These are phyloP conservation scores for Odontothrips loti DNA, from an alignment of 2,888 invertebrate species.

Conservation along the genomic window DNA sequence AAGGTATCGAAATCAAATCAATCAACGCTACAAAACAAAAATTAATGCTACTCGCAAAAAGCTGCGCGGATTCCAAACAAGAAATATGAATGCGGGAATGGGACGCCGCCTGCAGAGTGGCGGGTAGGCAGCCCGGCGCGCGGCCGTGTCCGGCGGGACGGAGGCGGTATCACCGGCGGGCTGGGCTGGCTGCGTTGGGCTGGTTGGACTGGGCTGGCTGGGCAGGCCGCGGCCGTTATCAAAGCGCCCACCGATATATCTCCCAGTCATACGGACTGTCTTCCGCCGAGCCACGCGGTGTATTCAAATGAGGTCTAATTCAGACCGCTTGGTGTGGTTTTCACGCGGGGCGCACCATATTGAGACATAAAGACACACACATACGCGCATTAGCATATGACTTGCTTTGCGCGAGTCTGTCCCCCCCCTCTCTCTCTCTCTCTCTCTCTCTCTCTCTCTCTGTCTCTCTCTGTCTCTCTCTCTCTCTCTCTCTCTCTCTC, in stretches of 20 bases:
- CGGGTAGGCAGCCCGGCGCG: too few relatives aligned
- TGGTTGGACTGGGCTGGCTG: too few relatives aligned
- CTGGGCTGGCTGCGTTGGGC: too few relatives aligned
- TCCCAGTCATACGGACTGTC: constrained; percentile 4
- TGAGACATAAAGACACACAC: constrained; percentile 17
- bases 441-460: not conserved
- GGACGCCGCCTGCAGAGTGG: too few relatives aligned
- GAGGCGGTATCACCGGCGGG: too few relatives aligned
- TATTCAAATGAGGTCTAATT: constrained; percentile 1
- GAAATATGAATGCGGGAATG: too few relatives aligned
- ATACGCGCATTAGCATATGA: constrained; percentile 5
- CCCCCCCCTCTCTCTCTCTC: not conserved
- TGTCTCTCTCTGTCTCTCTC: not conserved
- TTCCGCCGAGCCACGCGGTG: not conserved
- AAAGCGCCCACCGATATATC: not conserved
- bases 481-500: not conserved
- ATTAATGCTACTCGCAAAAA: too few relatives aligned
- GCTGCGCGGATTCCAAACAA: too few relatives aligned
- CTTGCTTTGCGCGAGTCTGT: not conserved
- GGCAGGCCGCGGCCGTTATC: too few relatives aligned
- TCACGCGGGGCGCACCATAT: not conserved
- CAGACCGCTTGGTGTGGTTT: not conserved
- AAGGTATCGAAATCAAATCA: too few relatives aligned
- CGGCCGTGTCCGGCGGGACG: too few relatives aligned
- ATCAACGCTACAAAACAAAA: too few relatives aligned